Percentiles rank a stretch among this genome's conserved stretches.
These are phyloP conservation scores for Campodea augens DNA, from an alignment of 1,140 invertebrate species.

Conservation along the genomic window DNA sequence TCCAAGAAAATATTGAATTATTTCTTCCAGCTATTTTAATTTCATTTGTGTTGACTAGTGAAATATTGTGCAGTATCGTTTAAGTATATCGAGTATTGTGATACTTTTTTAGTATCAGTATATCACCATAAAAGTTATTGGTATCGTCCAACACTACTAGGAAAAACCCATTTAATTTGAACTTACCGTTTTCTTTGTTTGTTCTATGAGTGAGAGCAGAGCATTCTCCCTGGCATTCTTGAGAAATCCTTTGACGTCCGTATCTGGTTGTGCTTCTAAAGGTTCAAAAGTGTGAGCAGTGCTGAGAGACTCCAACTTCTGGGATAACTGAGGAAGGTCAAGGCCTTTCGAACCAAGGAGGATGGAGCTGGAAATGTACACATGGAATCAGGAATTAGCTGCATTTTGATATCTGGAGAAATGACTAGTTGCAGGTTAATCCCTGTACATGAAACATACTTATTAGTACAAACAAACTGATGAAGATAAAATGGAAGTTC, in stretches of 20 bases:
- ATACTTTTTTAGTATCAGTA: no score
- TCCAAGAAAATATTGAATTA: no score
- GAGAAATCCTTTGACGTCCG: slow-evolving; percentile 71
- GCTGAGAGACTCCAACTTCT: slow-evolving; percentile 73
- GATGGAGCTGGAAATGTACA: slow-evolving; percentile 50
- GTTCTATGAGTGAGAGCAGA: slow-evolving; percentile 73
- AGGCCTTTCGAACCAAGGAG: slow-evolving; percentile 79
- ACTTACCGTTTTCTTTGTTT: slow-evolving; percentile 60
- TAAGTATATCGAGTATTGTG: no score
- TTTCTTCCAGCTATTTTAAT: no score
- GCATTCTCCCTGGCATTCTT: slow-evolving; percentile 89
- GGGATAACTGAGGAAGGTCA: slow-evolving; percentile 75
- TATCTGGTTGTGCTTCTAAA: slow-evolving; percentile 68
- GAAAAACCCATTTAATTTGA: no score
- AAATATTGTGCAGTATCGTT: no score
- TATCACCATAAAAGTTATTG: no score
- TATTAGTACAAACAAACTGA: not conserved
- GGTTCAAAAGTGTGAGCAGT: slow-evolving; percentile 69
- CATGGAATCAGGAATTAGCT: not conserved
- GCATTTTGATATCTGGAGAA: not conserved
- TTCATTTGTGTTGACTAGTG: no score
- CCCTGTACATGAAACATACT: not conserved
- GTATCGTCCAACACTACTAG: no score
- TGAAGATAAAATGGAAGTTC: slow-evolving; percentile 9
- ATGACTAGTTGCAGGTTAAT: not conserved